Conservation (phyloP, 2,888 invertebrate species). For the Dynastes tityus region DNA sequence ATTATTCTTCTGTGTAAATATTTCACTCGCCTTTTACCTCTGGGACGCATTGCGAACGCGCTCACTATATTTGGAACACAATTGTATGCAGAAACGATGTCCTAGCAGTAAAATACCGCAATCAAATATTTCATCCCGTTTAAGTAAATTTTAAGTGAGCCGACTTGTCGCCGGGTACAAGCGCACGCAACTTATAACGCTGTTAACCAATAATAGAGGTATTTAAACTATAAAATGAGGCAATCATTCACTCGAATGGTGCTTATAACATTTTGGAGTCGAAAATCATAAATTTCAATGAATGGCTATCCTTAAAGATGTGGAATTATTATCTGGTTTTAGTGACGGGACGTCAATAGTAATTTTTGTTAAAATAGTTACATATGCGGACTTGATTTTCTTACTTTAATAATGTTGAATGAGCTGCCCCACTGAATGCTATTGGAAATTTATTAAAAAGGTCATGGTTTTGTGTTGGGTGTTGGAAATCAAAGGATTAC, state of each 20-base stretch:
- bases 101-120: slow-evolving; percentile 25
- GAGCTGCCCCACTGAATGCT: too few species aligned
- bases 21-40: not conserved
- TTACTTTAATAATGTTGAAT: too few species aligned
- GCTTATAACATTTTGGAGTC: not conserved
- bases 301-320: too few species aligned
- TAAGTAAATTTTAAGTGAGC: slow-evolving; percentile 27
- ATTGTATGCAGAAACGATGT: slow-evolving; percentile 32
- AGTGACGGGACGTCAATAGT: too few species aligned
- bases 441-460: too few species aligned
- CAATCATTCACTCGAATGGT: not conserved
- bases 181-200: slow-evolving; percentile 19
- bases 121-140: slow-evolving; percentile 33
- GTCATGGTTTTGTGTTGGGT: too few species aligned
- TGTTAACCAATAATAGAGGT: slow-evolving; percentile 27
- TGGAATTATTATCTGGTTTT: too few species aligned
- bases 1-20: not conserved
- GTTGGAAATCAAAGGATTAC: too few species aligned
- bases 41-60: not conserved
- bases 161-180: slow-evolving; percentile 1
- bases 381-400: too few species aligned
- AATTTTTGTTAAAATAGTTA: too few species aligned
- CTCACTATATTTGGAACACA: slow-evolving; percentile 34
- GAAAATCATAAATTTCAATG: too few species aligned
- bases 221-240: slow-evolving; percentile 18